Evolutionary conservation across 1,140 invertebrate species (phyloP), one percentile per base, ranked within the genome.

Genomic region (Ips typographus): DNA sequence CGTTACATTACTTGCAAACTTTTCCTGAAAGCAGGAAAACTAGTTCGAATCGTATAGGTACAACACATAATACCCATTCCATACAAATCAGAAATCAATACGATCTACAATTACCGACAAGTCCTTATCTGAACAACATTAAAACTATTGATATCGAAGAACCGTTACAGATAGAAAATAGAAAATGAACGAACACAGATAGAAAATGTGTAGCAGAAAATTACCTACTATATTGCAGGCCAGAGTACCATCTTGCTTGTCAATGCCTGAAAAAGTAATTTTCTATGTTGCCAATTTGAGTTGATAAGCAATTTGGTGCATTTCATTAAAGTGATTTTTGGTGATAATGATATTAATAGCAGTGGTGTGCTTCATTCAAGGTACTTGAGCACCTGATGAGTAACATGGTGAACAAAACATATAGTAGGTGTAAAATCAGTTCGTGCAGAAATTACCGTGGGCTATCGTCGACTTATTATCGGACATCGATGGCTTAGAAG

Each of bases 391-490:
- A 49, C 7, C 44, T 49, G 7, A 8, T 49, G 22, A 2, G 44
- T 49, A 49, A 49, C 3, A 49, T 3, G 22, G 22, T 49, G 7
- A 49, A 49, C 2, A 6, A 49, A 49, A 49, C 7, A 49, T 49
- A 57, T 70, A 70, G 60, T 70, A 64, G 68, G 68, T 42, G 37
- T 51, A 41, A 63, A 49, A 49, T 22, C 22, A 49, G 22, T 64
- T 57, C 56, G 47, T 64, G 58, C 47, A 42, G 47, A 70, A 61
- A 70, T 70, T 64, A 70, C 43, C 68, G 62, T 41, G 60, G 68
- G 62, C 68, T 63, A 70, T 70, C 66, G 58, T 67, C 66, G 62
- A 64, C 68, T 70, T 70, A 70, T 70, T 70, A 70, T 70, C 68
- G 60, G 56, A 57, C 60, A 64, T 70, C 39, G 52, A 22, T 39